These are phyloP conservation scores for Salvelinus sp. DNA, from an alignment of 2,113 vertebrate species.

Conservation along the genomic window DNA sequence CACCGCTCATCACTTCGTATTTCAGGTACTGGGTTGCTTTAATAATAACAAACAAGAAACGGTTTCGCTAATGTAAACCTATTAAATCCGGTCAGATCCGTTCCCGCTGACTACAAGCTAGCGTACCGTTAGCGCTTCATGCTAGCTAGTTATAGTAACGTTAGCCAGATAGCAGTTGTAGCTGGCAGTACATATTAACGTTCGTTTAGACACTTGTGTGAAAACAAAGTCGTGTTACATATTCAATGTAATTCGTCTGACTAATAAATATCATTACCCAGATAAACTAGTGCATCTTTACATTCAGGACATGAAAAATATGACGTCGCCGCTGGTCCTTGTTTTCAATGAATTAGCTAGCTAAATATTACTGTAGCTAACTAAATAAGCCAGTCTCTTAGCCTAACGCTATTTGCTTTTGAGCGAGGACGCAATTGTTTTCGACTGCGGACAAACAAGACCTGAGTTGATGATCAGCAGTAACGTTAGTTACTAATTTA, in stretches of 20 bases:
- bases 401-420: neutral
- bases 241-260: neutral
- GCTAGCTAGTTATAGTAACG: neutral
- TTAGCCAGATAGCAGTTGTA: neutral
- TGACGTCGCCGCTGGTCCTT: too few species aligned
- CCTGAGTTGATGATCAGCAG: neutral
- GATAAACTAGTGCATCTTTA: neutral
- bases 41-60: neutral
- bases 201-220: neutral
- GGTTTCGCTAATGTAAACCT: neutral
- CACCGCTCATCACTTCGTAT: conserved; percentile 42
- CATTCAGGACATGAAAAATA: neutral
- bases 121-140: conserved; percentile 38
- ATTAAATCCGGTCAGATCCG: conserved; percentile 22
- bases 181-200: conserved; percentile 26
- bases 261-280: neutral
- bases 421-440: neutral
- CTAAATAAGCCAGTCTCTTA: too few species aligned
- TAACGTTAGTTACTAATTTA: neutral
- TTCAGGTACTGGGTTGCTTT: conserved; percentile 49
- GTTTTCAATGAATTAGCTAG: too few species aligned
- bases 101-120: conserved; percentile 4
- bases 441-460: conserved; percentile 8
- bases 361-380: too few species aligned
- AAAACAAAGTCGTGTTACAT: neutral